These are phyloP conservation scores for Oncorhynchus mykiss DNA, from an alignment of 2,113 vertebrate genomes.

Conservation along the genomic window DNA sequence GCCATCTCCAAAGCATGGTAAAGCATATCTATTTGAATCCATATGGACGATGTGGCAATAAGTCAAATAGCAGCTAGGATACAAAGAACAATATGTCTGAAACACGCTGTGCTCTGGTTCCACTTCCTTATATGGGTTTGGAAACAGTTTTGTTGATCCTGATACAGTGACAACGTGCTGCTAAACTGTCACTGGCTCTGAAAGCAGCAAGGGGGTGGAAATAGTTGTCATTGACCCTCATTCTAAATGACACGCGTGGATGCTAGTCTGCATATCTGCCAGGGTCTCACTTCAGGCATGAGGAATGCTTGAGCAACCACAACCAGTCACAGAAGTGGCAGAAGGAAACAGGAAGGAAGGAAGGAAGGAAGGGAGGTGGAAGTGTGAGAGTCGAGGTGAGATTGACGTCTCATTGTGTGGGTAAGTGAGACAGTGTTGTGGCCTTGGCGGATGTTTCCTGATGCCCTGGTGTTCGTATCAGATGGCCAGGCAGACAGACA, in stretches of 20 bases:
- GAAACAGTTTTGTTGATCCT: not conserved
- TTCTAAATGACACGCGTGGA: slow-evolving; percentile 27
- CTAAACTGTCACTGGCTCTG: not conserved
- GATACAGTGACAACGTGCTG: not conserved
- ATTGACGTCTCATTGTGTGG: not conserved
- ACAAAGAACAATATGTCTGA: slow-evolving; percentile 13
- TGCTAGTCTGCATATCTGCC: not conserved
- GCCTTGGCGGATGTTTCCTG: not conserved
- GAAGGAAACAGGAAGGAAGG: too few relatives aligned
- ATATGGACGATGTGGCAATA: slow-evolving; percentile 3
- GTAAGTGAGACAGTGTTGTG: not conserved
- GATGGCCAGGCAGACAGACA: not conserved
- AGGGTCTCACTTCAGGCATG: not conserved
- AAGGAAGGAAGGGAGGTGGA: too few relatives aligned
- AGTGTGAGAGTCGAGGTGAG: not conserved
- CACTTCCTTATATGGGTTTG: not conserved
- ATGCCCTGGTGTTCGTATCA: not conserved
- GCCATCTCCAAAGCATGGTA: not conserved
- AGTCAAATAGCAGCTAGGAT: not conserved
- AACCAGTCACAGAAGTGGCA: too few relatives aligned
- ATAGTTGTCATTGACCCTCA: slow-evolving; percentile 17
- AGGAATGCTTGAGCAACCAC: not conserved
- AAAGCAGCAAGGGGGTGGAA: not conserved
- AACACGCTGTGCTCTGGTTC: not conserved
- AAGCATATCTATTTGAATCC: not conserved